Conservation (phyloP, 2,113 vertebrate species). For the Xenopus borealis region DNA sequence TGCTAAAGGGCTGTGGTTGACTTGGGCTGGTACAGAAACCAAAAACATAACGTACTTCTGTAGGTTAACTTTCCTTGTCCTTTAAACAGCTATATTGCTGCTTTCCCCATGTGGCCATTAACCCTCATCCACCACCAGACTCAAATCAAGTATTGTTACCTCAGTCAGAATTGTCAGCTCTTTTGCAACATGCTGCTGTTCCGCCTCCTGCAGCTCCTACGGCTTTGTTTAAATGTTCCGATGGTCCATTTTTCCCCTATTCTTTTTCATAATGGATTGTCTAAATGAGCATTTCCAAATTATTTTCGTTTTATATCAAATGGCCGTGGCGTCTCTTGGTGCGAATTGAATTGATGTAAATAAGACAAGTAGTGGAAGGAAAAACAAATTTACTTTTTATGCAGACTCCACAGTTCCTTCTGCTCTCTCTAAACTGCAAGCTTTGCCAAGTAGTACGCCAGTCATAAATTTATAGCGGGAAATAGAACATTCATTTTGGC, state of each 20-base stretch:
- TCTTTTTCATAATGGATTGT: constrained; percentile 44
- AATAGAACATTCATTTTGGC: constrained; percentile 45
- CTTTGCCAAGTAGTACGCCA: constrained; percentile 43
- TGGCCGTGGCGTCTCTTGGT: constrained; percentile 37
- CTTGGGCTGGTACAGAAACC: too few species aligned
- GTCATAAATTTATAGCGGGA: constrained; percentile 36
- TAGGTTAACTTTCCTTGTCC: too few species aligned
- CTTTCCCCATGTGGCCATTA: background rate
- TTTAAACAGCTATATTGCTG: background rate
- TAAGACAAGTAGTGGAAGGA: constrained; percentile 44
- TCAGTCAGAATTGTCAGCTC: background rate
- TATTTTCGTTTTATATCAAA: constrained; percentile 45
- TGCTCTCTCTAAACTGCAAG: constrained; percentile 42
- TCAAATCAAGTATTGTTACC: background rate
- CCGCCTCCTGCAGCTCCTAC: too few species aligned
- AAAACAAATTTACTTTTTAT: constrained; percentile 46
- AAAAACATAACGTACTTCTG: too few species aligned
- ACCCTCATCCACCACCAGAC: background rate
- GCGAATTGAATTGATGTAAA: constrained; percentile 45
- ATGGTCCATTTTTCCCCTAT: background rate
- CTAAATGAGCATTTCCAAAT: constrained; percentile 44
- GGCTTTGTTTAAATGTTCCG: too few species aligned
- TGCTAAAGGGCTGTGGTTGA: too few species aligned
- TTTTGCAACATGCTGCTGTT: too few species aligned
- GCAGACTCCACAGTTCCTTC: constrained; percentile 44